Evolutionary conservation across 1,140 invertebrate species (phyloP).

Genomic region (Penaeus indicus): DNA sequence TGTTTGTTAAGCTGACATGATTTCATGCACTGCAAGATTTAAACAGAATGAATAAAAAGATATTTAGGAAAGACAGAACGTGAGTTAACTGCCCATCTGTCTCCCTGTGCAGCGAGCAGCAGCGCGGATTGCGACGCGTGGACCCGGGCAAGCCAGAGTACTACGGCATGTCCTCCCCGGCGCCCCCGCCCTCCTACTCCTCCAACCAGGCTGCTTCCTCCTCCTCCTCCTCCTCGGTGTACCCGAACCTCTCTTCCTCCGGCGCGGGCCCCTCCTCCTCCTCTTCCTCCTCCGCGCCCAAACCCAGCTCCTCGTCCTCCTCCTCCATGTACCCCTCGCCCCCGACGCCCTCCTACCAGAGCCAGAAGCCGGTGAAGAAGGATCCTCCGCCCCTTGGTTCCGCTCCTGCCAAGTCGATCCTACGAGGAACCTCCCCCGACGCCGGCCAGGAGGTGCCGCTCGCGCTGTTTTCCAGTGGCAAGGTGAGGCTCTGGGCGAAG

Average conservation of each 20-base stretch:
- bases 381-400: constrained; percentile 18
- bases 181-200: constrained; percentile 42
- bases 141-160: constrained; percentile 39
- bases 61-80: no score
- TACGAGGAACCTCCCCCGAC: constrained; percentile 11
- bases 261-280: no score
- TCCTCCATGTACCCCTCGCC: background rate
- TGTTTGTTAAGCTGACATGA: background rate
- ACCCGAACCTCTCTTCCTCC: background rate
- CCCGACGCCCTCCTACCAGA: constrained; percentile 3
- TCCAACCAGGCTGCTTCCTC: background rate
- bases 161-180: constrained; percentile 40
- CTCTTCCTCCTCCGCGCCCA: background rate
- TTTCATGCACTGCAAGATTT: no score
- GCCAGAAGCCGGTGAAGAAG: constrained; percentile 6
- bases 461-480: no score
- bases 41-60: no score
- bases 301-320: background rate
- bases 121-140: constrained; percentile 30
- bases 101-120: background rate
- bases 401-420: constrained; percentile 41
- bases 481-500: no score
- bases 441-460: no score
- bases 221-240: background rate
- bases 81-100: background rate